These are phyloP conservation scores for Subacronicta megacephala DNA, from an alignment of 2,888 invertebrate genomes.

Conservation along the genomic window DNA sequence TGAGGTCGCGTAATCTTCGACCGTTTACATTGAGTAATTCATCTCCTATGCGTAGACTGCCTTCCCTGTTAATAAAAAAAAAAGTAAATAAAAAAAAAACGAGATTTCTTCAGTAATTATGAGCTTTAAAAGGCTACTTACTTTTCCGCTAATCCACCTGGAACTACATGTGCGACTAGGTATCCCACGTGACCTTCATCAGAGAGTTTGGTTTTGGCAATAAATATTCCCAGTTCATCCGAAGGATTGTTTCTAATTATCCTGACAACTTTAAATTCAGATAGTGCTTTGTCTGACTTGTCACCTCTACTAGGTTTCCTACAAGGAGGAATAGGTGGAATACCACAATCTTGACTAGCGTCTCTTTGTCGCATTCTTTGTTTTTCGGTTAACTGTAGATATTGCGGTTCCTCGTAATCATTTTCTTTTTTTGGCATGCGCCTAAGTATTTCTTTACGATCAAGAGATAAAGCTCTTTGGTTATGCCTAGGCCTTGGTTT, in stretches of 20 bases:
- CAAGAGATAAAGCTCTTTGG: constrained; percentile 88
- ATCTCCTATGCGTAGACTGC: constrained; percentile 91
- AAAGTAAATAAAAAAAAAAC: too few species aligned
- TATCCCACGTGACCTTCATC: constrained; percentile 91
- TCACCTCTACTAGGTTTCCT: constrained; percentile 74
- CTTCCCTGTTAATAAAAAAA: constrained; percentile 86
- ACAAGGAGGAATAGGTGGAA: constrained; percentile 87
- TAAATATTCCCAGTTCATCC: constrained; percentile 93
- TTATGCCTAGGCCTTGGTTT: constrained; percentile 78
- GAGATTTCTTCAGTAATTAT: constrained; percentile 9
- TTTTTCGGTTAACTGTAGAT: constrained; percentile 84
- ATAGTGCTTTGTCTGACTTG: constrained; percentile 71
- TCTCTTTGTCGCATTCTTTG: constrained; percentile 86
- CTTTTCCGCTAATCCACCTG: constrained; percentile 92
- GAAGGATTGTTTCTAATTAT: constrained; percentile 88
- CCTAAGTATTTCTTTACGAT: constrained; percentile 87
- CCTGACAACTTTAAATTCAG: constrained; percentile 87
- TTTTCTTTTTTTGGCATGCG: constrained; percentile 82
- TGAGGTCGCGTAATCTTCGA: constrained; percentile 91
- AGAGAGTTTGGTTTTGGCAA: constrained; percentile 91
- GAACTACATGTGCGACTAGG: constrained; percentile 92
- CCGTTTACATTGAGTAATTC: constrained; percentile 93
- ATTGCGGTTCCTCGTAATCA: constrained; percentile 82
- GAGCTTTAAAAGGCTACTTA: constrained; percentile 68
- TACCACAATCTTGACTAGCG: constrained; percentile 79